Percentiles rank a stretch among this genome's conserved stretches.
These are phyloP conservation scores for Callocephalon fimbriatum DNA, from an alignment of 2,113 vertebrate genomes.

Conservation along the genomic window DNA sequence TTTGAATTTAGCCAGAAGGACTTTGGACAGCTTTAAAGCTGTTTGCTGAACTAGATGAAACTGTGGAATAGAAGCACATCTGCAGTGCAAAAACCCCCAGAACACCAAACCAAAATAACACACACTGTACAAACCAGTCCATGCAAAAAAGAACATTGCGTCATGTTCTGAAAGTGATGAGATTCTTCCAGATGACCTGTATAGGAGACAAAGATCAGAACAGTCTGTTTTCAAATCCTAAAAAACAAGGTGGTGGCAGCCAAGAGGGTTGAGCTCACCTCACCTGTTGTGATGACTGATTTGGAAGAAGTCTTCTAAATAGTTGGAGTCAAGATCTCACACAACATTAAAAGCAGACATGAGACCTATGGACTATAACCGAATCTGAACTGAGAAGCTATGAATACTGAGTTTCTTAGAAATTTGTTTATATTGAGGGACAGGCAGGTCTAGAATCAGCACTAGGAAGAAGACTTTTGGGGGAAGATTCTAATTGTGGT, in stretches of 20 bases:
- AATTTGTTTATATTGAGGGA: not conserved
- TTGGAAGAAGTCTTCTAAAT: not conserved
- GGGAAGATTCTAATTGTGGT: not conserved
- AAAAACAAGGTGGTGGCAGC: not conserved
- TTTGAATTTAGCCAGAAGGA: not conserved
- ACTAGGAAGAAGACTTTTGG: not conserved
- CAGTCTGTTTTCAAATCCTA: not conserved
- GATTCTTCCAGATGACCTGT: not conserved
- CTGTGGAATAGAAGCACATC: not conserved
- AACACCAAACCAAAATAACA: not conserved
- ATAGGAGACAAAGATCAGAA: not conserved
- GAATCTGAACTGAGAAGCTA: not conserved
- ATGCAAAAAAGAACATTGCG: not conserved
- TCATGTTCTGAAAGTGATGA: not conserved
- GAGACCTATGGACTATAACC: not conserved
- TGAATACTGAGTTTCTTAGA: not conserved
- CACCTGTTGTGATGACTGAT: not conserved
- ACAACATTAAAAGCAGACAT: not conserved
- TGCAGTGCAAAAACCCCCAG: not conserved
- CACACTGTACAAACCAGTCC: not conserved
- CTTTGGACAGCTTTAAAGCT: not conserved
- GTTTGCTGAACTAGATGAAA: not conserved
- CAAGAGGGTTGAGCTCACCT: not conserved
- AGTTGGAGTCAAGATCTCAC: not conserved
- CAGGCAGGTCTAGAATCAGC: not conserved